A percentile compares a stretch with the other conserved stretches of the same genome.
Conservation (phyloP, 2,888 invertebrate species). For the Drosophila borealis region DNA sequence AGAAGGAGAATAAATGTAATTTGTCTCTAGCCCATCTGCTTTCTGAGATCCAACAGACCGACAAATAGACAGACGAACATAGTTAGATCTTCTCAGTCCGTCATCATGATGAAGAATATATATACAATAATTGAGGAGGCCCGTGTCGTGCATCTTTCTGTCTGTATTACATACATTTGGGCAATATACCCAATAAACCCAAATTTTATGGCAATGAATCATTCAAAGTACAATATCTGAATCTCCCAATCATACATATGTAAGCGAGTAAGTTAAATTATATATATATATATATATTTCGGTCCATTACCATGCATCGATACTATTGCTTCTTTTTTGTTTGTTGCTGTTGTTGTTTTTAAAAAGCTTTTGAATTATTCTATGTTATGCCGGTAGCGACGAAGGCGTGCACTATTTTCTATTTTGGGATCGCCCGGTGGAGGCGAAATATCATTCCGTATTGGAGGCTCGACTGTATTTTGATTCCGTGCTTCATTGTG, state of each 20-base stretch:
- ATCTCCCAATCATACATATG: not conserved
- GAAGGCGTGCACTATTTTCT: slow-evolving; percentile 84
- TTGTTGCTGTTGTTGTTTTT: not conserved
- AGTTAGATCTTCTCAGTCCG: too few species aligned
- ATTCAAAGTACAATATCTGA: not conserved
- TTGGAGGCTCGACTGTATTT: slow-evolving; percentile 55
- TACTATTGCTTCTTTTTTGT: slow-evolving; percentile 42
- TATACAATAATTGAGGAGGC: not conserved
- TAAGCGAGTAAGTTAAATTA: slow-evolving; percentile 20
- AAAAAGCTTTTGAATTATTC: slow-evolving; percentile 60
- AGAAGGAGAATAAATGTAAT: too few species aligned
- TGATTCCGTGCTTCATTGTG: slow-evolving; percentile 65
- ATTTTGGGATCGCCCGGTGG: slow-evolving; percentile 84
- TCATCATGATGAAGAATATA: too few species aligned
- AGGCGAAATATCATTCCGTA: slow-evolving; percentile 82
- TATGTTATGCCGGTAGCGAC: slow-evolving; percentile 84
- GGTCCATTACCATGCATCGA: slow-evolving; percentile 37
- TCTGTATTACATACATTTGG: not conserved
- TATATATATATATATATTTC: slow-evolving; percentile 25
- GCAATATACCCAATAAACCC: too few species aligned
- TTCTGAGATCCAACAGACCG: too few species aligned
- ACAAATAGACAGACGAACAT: too few species aligned
- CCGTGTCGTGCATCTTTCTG: not conserved
- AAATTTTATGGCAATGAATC: not conserved
- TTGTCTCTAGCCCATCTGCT: too few species aligned